These are phyloP conservation scores for Eolophus roseicapilla DNA, from an alignment of 2,113 vertebrate species.

Conservation along the genomic window DNA sequence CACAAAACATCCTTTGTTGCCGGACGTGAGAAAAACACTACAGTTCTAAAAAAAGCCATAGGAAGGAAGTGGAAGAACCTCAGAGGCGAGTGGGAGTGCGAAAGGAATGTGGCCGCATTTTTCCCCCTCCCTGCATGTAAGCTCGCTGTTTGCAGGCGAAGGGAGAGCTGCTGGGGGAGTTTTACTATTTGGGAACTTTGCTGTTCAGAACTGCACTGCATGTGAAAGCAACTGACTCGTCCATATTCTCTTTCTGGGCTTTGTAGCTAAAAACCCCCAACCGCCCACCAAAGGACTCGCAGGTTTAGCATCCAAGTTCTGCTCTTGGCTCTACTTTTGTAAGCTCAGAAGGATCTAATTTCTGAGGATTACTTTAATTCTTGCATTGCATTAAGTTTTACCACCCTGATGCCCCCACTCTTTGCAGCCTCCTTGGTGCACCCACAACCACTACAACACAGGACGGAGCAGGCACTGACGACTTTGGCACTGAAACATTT, in stretches of 20 bases:
- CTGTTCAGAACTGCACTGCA: background rate
- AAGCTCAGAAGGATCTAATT: background rate
- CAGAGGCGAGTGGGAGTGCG: conserved; percentile 82
- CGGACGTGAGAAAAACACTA: conserved; percentile 94
- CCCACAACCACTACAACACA: background rate
- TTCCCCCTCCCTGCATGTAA: conserved; percentile 54
- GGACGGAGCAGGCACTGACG: background rate
- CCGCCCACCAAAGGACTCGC: background rate
- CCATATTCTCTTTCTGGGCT: background rate
- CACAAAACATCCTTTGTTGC: conserved; percentile 94
- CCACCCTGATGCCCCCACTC: background rate
- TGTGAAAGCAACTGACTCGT: background rate
- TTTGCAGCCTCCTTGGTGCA: background rate
- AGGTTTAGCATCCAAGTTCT: background rate
- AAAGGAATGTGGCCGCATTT: conserved; percentile 86
- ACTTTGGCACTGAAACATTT: background rate
- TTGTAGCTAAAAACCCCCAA: background rate
- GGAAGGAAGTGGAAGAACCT: conserved; percentile 97
- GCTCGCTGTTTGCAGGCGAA: background rate
- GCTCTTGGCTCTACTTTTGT: background rate
- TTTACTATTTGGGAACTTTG: background rate
- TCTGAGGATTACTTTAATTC: background rate
- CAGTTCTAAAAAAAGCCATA: conserved; percentile 95
- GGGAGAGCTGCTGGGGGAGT: background rate
- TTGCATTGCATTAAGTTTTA: background rate